Evolutionary conservation across 2,888 invertebrate species (phyloP).

Genomic region (Microplitis deprimator): DNA sequence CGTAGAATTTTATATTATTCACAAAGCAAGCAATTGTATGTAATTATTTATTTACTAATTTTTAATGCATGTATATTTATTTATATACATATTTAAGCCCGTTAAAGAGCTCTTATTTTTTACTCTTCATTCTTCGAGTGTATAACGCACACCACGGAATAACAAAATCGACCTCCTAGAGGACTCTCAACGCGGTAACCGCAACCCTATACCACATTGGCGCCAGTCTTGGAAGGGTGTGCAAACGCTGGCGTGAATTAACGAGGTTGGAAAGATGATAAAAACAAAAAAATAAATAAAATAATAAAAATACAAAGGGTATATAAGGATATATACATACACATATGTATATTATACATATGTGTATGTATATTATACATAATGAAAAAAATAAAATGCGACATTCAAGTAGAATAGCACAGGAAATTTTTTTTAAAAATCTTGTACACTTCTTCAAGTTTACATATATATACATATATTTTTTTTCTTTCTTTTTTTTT

Average conservation of each 20-base stretch:
- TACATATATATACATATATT: neutral
- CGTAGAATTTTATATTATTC: neutral
- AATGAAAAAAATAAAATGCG: neutral
- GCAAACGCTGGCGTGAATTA: constrained; percentile 40
- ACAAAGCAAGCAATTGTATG: neutral
- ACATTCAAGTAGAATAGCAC: neutral
- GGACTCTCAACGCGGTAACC: constrained; percentile 22
- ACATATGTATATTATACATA: neutral
- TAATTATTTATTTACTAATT: neutral
- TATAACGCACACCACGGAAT: constrained; percentile 28
- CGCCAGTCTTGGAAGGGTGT: constrained; percentile 37
- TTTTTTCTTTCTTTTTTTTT: neutral
- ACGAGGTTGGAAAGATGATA: constrained; percentile 35
- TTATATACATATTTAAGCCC: neutral
- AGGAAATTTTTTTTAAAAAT: neutral
- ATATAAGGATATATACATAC: neutral
- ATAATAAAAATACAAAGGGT: neutral
- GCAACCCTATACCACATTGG: constrained; percentile 34
- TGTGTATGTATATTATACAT: neutral
- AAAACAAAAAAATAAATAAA: constrained; percentile 3
- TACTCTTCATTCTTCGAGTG: neutral
- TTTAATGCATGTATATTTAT: neutral
- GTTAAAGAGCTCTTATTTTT: neutral
- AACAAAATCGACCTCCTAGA: constrained; percentile 36
- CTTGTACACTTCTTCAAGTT: neutral